Percentiles rank a stretch among this genome's conserved stretches.
Evolutionary conservation across 1,140 invertebrate species (phyloP).

Genomic region (Contarinia nasturtii): DNA sequence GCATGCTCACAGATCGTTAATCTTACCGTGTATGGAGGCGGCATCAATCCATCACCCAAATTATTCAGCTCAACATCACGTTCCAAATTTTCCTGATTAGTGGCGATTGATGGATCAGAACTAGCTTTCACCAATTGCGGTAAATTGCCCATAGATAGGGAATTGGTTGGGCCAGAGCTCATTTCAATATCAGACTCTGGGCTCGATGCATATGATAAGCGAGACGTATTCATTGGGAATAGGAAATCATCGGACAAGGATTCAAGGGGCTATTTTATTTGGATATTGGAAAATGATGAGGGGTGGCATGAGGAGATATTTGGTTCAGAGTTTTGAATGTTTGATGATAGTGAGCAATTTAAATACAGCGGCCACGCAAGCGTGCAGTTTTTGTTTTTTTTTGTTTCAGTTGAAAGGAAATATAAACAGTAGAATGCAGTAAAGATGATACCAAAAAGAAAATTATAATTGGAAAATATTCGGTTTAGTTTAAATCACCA

Average conservation of each 20-base stretch:
- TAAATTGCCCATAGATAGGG: conserved; percentile 31
- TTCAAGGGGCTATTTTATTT: conserved; percentile 46
- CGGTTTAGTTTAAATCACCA: background rate
- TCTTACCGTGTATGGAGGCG: conserved; percentile 61
- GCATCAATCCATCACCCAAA: conserved; percentile 30
- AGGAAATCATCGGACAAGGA: conserved; percentile 87
- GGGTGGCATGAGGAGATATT: background rate
- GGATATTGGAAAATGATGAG: background rate
- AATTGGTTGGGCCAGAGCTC: conserved; percentile 47
- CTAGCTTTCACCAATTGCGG: conserved; percentile 62
- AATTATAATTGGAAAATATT: background rate
- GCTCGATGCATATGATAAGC: conserved; percentile 86
- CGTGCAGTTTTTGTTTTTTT: conserved; percentile 4
- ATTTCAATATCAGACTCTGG: conserved; percentile 87
- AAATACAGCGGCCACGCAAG: conserved; percentile 1
- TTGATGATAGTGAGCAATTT: conserved; percentile 5
- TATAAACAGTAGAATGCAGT: conserved; percentile 1
- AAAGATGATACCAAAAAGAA: background rate
- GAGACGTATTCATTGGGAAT: conserved; percentile 86
- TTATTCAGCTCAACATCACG: conserved; percentile 28
- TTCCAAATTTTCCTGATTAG: conserved; percentile 39
- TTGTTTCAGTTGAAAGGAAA: conserved; percentile 7
- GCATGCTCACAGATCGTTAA: conserved; percentile 4
- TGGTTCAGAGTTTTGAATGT: conserved; percentile 2
- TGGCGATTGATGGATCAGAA: conserved; percentile 59